Base-by-base conservation (phyloP, 1,140 invertebrate genomes). In the Macrosteles quadrilineatus region DNA sequence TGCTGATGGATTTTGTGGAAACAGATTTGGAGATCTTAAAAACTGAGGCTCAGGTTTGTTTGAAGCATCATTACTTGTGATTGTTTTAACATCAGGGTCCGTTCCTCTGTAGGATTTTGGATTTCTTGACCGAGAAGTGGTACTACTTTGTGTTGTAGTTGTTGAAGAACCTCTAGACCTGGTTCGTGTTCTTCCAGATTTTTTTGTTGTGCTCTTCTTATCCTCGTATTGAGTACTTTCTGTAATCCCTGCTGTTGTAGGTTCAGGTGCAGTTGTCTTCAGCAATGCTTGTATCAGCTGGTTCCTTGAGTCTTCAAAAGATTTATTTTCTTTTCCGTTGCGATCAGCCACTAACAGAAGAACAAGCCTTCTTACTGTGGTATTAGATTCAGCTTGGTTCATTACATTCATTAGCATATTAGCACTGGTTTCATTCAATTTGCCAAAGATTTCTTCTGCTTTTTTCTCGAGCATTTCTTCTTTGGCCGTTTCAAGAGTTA, bases 381-480 rank as follows among this genome's bases (percentile, higher is more conserved):
- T 87, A 77, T 92, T 92, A 68, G 85, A 87, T 74, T 90, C 87
- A 1, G 91, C 91, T 78, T 91, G 87, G 73, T 90, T 88, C 90
- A 94, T 93, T 4, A 91, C 88, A 69, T 87, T 86, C 84, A 90
- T 90, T 45, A 93, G 78, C 59, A 89, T 89, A 74, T 88, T 85
- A 0, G 88, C 86, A 72, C 90, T 90, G 2, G 89, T 87, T 32
- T 87, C 87, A 74, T 94, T 93, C 43, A 94, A 82, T 12, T 86
- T 88, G 0, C 87, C 87, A 75, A 92, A 88, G 76, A 92, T 88
- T 77, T 90, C 85, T 72, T 90, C 87, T 3, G 89, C 89, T 74
- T 68, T 73, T 47, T 68, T 76, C 67, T 82, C 85, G n/a, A 87
- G 87, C 40, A 59, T 59, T 12, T 29, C 25, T 59, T 59, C 55